Conservation (phyloP, 2,888 invertebrate genomes). For the Scrobipalpa costella region DNA sequence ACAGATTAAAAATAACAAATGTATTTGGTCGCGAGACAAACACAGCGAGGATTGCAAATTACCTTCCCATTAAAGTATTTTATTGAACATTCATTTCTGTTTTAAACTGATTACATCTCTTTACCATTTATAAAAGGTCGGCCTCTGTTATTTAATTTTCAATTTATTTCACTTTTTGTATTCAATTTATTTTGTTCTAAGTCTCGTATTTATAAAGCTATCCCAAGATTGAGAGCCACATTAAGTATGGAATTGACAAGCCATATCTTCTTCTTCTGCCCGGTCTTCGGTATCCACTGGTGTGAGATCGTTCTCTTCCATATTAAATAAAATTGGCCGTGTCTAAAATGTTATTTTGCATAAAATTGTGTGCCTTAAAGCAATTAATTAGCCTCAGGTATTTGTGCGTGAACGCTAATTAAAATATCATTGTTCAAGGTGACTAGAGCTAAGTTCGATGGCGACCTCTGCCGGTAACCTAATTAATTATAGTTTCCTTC, state of each 20-base stretch:
- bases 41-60: slow-evolving; percentile 10
- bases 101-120: slow-evolving; percentile 13
- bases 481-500: slow-evolving; percentile 6
- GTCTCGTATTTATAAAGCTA: too few species aligned
- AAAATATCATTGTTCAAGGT: slow-evolving; percentile 19
- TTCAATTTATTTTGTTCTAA: too few species aligned
- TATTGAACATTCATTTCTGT: slow-evolving; percentile 13
- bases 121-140: neutral
- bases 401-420: slow-evolving; percentile 29
- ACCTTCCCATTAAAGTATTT: slow-evolving; percentile 24
- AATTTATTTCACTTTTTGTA: too few species aligned
- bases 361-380: slow-evolving; percentile 11
- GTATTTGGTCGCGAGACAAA: slow-evolving; percentile 10
- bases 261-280: too few species aligned
- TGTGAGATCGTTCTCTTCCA: too few species aligned
- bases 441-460: neutral
- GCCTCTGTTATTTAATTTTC: too few species aligned
- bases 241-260: too few species aligned
- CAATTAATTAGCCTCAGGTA: slow-evolving; percentile 25
- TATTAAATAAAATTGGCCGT: too few species aligned
- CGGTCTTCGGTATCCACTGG: too few species aligned
- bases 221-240: too few species aligned
- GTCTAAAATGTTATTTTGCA: too few species aligned
- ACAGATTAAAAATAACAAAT: slow-evolving; percentile 29
- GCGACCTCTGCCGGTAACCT: neutral